These are phyloP conservation scores for Nezara viridula DNA, from an alignment of 2,888 invertebrate species.

Conservation along the genomic window DNA sequence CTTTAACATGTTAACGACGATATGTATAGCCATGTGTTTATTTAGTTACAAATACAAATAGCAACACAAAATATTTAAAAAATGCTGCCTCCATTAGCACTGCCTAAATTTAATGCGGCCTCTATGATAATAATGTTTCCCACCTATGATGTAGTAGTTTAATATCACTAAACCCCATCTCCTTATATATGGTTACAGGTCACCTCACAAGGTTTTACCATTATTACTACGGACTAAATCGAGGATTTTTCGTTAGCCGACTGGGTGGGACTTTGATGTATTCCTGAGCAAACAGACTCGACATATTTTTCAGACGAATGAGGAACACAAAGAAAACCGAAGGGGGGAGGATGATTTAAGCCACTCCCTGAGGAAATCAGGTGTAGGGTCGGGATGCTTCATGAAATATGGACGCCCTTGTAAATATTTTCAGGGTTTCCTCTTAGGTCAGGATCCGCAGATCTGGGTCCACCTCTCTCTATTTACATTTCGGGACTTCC, in stretches of 20 bases:
- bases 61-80: too few species aligned
- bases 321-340: constrained; percentile 51
- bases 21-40: too few species aligned
- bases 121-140: too few species aligned
- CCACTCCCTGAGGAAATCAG: constrained; percentile 57
- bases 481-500: background rate
- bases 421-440: constrained; percentile 56
- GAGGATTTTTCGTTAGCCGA: background rate
- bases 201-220: too few species aligned
- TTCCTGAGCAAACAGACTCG: background rate
- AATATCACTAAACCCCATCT: too few species aligned
- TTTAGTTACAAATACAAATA: too few species aligned
- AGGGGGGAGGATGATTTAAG: constrained; percentile 55
- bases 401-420: constrained; percentile 57
- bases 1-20: too few species aligned
- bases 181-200: too few species aligned
- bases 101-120: too few species aligned
- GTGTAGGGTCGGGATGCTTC: constrained; percentile 43
- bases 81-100: too few species aligned
- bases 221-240: background rate
- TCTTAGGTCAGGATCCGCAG: background rate
- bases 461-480: constrained; percentile 22
- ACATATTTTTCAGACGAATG: constrained; percentile 36
- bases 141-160: too few species aligned
- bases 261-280: background rate